Conservation (phyloP, 1,140 invertebrate species). For the Sminthurides bifidus region DNA sequence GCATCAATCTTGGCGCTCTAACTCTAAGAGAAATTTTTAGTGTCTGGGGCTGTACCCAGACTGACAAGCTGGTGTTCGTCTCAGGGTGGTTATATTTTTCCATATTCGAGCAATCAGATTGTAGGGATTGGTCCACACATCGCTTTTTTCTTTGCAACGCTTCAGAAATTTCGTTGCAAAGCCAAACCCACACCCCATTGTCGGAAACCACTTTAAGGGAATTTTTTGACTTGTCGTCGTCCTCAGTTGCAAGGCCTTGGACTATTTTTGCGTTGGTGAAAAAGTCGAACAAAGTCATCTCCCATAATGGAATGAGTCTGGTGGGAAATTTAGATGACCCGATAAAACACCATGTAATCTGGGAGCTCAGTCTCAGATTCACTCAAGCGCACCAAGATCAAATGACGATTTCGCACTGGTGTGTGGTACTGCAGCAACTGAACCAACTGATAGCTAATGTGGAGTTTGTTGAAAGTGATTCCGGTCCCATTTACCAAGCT, state of each 20-base stretch:
- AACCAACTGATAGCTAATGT: conserved; percentile 4
- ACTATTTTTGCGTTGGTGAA: conserved; percentile 15
- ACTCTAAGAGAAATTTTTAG: neutral
- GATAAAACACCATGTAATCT: conserved; percentile 2
- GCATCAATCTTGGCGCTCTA: neutral
- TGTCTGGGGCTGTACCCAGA: neutral
- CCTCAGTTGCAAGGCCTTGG: conserved; percentile 3
- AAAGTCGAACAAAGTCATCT: conserved; percentile 22
- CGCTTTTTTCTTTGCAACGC: conserved; percentile 7
- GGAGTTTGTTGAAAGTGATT: conserved; percentile 5
- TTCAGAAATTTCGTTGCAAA: conserved; percentile 22
- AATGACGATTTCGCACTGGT: conserved; percentile 13
- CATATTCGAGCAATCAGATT: neutral
- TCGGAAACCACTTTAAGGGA: conserved; percentile 8
- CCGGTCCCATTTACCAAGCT: conserved; percentile 18
- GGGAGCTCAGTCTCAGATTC: conserved; percentile 5
- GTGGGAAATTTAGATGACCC: conserved; percentile 10
- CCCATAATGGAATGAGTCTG: conserved; percentile 16
- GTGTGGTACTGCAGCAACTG: conserved; percentile 18
- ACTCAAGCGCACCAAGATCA: conserved; percentile 15
- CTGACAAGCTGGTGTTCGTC: neutral
- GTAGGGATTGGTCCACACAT: neutral
- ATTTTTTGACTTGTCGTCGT: neutral
- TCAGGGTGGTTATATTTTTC: neutral
- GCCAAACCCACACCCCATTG: conserved; percentile 14